Base-by-base conservation (phyloP, 2,888 invertebrate species). In the Drosophila testacea region DNA sequence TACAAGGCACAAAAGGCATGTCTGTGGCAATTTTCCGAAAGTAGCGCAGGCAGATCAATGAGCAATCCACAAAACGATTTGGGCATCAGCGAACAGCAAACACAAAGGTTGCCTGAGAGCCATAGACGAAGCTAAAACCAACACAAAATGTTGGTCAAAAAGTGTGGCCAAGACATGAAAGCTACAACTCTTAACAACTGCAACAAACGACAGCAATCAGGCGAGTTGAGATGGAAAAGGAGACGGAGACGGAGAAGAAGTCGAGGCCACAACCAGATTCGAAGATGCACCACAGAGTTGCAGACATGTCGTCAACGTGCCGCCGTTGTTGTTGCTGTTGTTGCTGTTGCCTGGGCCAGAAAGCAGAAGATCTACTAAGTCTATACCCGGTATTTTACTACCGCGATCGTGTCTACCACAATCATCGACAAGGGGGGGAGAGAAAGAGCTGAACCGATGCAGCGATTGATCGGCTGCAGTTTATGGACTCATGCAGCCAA, bases 381-480 rank as follows among this genome's bases (percentile, higher is more conserved):
- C 81, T 79, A 79, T 84, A 85, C 89, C 87, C 73, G 87, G 84
- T 84, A 84, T 83, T 89, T 89, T 85, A 85, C 85, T 82, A 82
- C 88, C 79, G 83, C 77, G 90, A 90, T 89, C 89, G 90, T 90
- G 90, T 89, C 88, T 89, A 78, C 82, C 79, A 82, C 82, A 80
- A 78, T 77, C 79, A 60, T 68, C 52, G 63, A 61, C 28, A 56
- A 41, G n/a, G 36, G 44, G 28, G 27, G 13, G 7, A 9, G 51
- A 48, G 38, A 41, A 32, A 4, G 30, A 50, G 56, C 36, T 47
- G 60, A n/a, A 46, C 57, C 59, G 62, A 44, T 62, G 65, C 68
- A 76, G 78, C 88, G 90, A 91, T 90, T 91, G 91, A 90, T 91
- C 90, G 88, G 81, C 90, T 84, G 88, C 81, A 88, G 81, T 91